Percentiles rank a stretch among this genome's conserved stretches.
These are phyloP conservation scores for Temnothorax longispinosus DNA, from an alignment of 1,140 invertebrate species.

Conservation along the genomic window DNA sequence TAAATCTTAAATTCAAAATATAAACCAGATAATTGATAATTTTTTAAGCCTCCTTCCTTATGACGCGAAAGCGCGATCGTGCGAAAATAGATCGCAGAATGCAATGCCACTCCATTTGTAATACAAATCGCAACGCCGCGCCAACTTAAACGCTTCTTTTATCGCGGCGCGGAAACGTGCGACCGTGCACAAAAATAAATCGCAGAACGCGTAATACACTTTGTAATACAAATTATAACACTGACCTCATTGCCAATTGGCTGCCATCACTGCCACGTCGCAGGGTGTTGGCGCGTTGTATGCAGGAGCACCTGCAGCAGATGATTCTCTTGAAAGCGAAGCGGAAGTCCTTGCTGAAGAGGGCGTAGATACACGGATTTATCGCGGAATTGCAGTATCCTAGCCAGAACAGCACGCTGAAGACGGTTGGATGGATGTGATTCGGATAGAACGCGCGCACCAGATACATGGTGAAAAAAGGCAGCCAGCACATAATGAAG, in stretches of 20 bases:
- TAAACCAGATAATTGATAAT: background rate
- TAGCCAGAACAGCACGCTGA: constrained; percentile 98
- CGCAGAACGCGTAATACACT: background rate
- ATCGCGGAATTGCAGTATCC: constrained; percentile 98
- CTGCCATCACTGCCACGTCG: constrained; percentile 90
- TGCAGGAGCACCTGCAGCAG: constrained; percentile 92
- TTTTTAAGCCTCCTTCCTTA: background rate
- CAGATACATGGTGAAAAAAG: constrained; percentile 97
- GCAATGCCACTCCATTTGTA: background rate
- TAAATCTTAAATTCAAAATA: constrained; percentile 1
- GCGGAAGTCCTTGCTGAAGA: constrained; percentile 97
- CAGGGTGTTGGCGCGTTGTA: constrained; percentile 79
- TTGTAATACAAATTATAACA: background rate
- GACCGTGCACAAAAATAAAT: background rate
- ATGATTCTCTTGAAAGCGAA: constrained; percentile 97
- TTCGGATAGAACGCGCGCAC: constrained; percentile 93
- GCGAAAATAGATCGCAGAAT: background rate
- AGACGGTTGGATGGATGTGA: constrained; percentile 92
- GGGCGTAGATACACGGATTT: constrained; percentile 96
- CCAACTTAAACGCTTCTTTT: background rate
- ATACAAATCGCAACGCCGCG: background rate
- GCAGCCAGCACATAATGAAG: constrained; percentile 97
- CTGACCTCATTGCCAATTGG: constrained; percentile 85
- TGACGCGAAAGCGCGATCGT: background rate
- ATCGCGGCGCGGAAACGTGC: background rate